Evolutionary conservation across 2,888 invertebrate species (phyloP).

Genomic region (Tinea trinotella): DNA sequence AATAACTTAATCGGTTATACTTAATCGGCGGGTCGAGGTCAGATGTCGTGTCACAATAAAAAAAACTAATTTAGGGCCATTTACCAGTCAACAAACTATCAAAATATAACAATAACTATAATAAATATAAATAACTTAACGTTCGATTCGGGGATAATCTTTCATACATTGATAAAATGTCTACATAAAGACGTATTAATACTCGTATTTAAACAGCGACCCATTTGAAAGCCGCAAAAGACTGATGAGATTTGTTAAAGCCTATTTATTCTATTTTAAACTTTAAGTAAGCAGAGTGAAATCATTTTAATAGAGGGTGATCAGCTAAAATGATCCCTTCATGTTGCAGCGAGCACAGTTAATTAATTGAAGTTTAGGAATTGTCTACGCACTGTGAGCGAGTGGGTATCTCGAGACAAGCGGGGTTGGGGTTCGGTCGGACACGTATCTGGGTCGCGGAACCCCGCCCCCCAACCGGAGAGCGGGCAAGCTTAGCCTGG

Average conservation of each 20-base stretch:
- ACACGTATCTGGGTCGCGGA: conserved; percentile 46
- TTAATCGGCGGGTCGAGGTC: too few relatives aligned
- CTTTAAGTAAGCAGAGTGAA: not conserved
- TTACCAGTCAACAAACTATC: too few relatives aligned
- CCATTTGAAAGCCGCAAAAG: not conserved
- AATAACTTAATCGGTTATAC: too few relatives aligned
- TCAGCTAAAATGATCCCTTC: not conserved
- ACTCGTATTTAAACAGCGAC: not conserved
- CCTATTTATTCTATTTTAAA: not conserved
- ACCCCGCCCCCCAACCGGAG: conserved; percentile 15
- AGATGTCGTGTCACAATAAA: too few relatives aligned
- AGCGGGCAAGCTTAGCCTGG: not conserved
- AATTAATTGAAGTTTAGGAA: conserved; percentile 9
- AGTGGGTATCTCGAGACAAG: conserved; percentile 29
- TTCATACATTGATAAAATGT: not conserved
- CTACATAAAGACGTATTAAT: not conserved
- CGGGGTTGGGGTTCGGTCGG: conserved; percentile 28
- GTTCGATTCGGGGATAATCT: too few relatives aligned
- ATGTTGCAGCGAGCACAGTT: not conserved
- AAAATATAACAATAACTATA: too few relatives aligned
- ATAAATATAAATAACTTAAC: too few relatives aligned
- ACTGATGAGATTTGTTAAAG: not conserved
- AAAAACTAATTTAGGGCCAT: too few relatives aligned
- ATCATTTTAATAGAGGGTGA: not conserved
- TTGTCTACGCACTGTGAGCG: conserved; percentile 20